Base-by-base conservation (phyloP, 64 coral and sea anemone species). In the Montipora sp. region DNA sequence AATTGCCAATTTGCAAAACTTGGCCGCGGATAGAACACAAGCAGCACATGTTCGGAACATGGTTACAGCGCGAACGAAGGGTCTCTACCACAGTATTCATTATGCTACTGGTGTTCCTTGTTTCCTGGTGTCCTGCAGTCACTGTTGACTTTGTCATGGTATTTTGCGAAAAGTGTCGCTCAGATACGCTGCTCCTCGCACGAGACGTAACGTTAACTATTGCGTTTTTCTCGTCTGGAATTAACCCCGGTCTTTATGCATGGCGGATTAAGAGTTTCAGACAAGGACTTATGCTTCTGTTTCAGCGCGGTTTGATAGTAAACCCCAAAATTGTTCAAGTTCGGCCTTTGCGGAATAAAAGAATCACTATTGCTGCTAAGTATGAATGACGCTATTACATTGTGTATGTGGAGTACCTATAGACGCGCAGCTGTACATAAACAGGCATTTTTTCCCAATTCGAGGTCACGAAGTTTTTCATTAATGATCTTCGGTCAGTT, bases 41-140 rank as follows among this genome's bases (percentile, higher is more conserved):
- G 89, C 92, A 16, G 79, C 53, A 8, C 81, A 83, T 43, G 80
- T 89, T 5, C 91, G 76, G 60, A 96, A 79, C 59, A 65, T 83
- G n/a, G 87, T 94, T 43, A 69, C 87, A 47, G n/a, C 89, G 95
- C 47, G 95, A 96, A 59, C 84, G 87, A 48, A 90, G 89, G 24
- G 47, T 97, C 20, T 94, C 92, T n/a, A 94, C 87, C 5, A 97
- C 95, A 12, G 95, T 97, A 5, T 83, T 97, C 16, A 97, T 97
- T 9, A 97, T 97, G 95, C 45, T 97, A 4, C 8, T 94, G n/a
- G 95, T 97, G 13, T 97, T 94, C 80, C 80, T 97, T 6, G 58
- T 92, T 55, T 83, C 95, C 47, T 97, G 95, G 95, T 94, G 95
- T 63, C 95, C 95, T 3, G 94, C 91, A 79, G 92, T 97, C 60